Evolutionary conservation across 53 echinoderm and acorn worm genomes (phyloP), one percentile per base, ranked within the genome.

Genomic region (Echinometra lucunter): DNA sequence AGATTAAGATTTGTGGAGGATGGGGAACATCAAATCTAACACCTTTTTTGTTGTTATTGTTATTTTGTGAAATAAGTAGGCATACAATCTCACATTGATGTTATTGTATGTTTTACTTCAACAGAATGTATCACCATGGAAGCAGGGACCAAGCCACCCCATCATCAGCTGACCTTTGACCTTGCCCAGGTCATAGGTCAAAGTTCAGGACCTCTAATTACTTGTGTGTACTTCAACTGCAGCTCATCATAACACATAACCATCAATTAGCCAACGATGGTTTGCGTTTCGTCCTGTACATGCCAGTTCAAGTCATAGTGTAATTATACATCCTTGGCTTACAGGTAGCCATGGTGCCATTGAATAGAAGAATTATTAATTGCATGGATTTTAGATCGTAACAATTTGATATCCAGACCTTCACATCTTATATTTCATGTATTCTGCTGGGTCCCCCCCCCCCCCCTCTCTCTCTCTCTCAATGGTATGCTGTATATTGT

Each of bases 71-170:
- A 11, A 69, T 10, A 69, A 69, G 1, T 69, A 27, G 1, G 4
- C 34, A 69, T 32, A 49, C 57, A 9, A 25, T 90, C 18, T 60
- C 58, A 10, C 2, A 19, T 37, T 23, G 4, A 45, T 92, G 1
- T 11, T 66, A n/a, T 42, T 70, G 1, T 35, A 78, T 34, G 25
- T 92, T 9, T 47, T 78, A 13, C 40, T 53, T 57, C 75, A 15
- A 45, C 85, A 94, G 94, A 83, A 94, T 66, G 63, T 66, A 83
- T 94, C 94, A 63, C 94, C 94, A 66, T 94, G 94, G 94, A 94
- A 85, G 85, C 94, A 82, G 67, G 94, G 94, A 94, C 94, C 94
- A 94, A 94, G 58, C n/a, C 94, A 94, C 44, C 94, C 58, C 25
- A 82, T 44, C 85, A 94, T 94, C 44, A 94, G 94, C 94, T 94